Conservation (phyloP, 92 coral and sea anemone genomes). For the Siderastrea radians region DNA sequence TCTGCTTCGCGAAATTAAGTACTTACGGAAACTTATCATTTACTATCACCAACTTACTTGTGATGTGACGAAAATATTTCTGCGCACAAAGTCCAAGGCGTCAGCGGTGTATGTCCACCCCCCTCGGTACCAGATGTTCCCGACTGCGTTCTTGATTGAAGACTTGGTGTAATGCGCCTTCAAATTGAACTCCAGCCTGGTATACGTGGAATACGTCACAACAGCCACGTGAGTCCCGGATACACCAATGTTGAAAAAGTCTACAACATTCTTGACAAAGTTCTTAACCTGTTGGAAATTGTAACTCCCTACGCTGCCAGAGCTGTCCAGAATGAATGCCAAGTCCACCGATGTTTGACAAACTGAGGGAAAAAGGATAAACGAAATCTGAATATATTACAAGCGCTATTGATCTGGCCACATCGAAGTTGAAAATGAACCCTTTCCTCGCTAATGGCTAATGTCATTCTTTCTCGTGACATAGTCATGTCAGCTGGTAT, state of each 20-base stretch:
- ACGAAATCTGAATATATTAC: not conserved
- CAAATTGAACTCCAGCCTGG: constrained; percentile 75
- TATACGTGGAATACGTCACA: constrained; percentile 71
- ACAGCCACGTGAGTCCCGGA: constrained; percentile 91
- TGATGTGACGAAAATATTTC: constrained; percentile 38
- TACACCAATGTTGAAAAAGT: constrained; percentile 93
- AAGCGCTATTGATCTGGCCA: too few species aligned
- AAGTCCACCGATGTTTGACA: constrained; percentile 98
- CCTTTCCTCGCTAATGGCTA: too few species aligned
- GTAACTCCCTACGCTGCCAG: constrained; percentile 86
- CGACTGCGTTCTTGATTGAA: constrained; percentile 74
- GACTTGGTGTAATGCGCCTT: constrained; percentile 74
- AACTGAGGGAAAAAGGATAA: constrained; percentile 56
- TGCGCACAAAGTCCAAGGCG: constrained; percentile 77
- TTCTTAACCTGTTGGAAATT: constrained; percentile 81
- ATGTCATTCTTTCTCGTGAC: too few species aligned
- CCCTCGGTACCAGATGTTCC: constrained; percentile 62
- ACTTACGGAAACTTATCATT: not conserved
- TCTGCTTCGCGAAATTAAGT: too few species aligned
- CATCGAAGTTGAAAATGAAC: not conserved
- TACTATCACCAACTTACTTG: constrained; percentile 17
- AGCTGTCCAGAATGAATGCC: constrained; percentile 89
- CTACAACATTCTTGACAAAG: constrained; percentile 89
- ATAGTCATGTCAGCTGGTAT: too few species aligned
- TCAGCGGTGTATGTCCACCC: constrained; percentile 93